Conservation (phyloP, 1,140 invertebrate species). For the Megathymus violae region DNA sequence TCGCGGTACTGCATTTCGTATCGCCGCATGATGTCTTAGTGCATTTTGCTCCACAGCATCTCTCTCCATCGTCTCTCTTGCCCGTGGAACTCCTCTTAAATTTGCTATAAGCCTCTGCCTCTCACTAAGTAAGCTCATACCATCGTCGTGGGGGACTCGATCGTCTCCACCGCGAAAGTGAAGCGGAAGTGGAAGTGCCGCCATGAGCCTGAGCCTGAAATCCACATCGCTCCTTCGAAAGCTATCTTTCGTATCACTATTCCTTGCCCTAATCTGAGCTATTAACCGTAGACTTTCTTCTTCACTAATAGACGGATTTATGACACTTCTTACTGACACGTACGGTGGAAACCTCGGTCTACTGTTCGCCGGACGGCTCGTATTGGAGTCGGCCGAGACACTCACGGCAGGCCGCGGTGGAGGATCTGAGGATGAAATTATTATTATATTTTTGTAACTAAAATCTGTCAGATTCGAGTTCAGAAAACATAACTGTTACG, state of each 20-base stretch:
- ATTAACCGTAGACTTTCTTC: background rate
- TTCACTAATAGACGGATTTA: background rate
- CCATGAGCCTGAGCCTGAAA: background rate
- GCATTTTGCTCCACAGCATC: too few species aligned
- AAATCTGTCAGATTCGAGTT: too few species aligned
- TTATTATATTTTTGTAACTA: too few species aligned
- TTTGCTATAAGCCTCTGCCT: background rate
- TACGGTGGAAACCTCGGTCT: background rate
- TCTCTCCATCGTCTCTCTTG: too few species aligned
- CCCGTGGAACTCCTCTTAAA: background rate
- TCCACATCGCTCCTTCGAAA: background rate
- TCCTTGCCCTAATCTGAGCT: background rate
- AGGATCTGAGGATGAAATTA: background rate
- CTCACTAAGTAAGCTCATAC: background rate
- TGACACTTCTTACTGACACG: background rate
- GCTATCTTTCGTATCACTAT: background rate
- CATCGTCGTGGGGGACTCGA: background rate
- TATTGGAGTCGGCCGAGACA: background rate
- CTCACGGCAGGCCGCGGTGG: background rate
- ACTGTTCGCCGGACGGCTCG: background rate
- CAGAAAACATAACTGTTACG: too few species aligned
- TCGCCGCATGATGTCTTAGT: background rate
- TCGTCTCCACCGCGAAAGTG: background rate
- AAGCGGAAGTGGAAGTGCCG: background rate
- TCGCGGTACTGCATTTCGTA: background rate